Conservation (phyloP, 2,797 vertebrate species). For the Graptemys geographica region DNA sequence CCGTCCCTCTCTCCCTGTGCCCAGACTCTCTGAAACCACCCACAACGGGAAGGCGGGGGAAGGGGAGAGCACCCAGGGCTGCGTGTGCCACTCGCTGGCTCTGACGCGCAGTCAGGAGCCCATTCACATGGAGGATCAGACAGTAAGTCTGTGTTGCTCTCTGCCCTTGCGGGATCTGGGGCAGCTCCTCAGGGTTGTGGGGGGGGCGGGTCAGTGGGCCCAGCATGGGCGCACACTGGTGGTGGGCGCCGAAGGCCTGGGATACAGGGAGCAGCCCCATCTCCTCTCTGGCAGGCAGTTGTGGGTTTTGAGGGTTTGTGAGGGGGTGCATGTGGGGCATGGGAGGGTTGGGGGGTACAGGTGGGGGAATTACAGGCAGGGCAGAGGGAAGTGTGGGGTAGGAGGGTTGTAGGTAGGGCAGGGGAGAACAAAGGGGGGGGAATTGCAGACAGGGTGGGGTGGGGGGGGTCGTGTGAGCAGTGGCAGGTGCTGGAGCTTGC, state of each 20-base stretch:
- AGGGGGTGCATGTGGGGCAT: no score
- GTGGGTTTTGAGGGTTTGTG: neutral
- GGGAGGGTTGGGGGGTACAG: neutral
- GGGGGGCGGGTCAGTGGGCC: neutral
- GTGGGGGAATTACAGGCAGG: neutral
- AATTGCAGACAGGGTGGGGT: neutral
- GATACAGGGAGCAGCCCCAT: neutral
- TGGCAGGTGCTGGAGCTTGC: neutral
- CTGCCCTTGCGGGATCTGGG: neutral
- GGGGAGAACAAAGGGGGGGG: no score
- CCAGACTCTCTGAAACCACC: slow-evolving; percentile 93
- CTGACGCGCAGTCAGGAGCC: slow-evolving; percentile 96
- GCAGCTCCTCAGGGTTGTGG: neutral
- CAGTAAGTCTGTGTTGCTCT: slow-evolving; percentile 74
- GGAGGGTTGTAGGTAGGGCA: neutral
- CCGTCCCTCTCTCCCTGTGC: neutral
- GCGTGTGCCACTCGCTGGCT: slow-evolving; percentile 83
- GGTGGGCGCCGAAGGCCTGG: neutral
- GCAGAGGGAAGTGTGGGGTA: accelerated
- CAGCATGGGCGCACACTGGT: neutral
- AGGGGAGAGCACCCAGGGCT: slow-evolving; percentile 78
- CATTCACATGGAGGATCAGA: slow-evolving; percentile 86
- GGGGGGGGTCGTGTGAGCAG: neutral
- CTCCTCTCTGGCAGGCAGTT: neutral
- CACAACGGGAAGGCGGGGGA: slow-evolving; percentile 89